These are phyloP conservation scores for Drosophila oshimai DNA, from an alignment of 1,140 invertebrate genomes.

Conservation along the genomic window DNA sequence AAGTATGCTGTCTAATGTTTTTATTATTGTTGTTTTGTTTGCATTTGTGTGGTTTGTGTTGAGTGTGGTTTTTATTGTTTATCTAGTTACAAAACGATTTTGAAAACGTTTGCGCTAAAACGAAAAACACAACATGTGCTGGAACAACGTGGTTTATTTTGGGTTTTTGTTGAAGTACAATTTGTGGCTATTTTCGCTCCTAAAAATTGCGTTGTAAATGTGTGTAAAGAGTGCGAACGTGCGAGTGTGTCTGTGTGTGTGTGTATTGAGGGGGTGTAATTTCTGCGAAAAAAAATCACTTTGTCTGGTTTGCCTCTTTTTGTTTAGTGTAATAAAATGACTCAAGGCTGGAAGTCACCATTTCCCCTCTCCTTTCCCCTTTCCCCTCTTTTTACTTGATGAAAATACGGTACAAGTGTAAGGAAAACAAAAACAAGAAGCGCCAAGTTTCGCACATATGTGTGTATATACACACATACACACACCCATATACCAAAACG, in stretches of 20 bases:
- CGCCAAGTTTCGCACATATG: conserved; percentile 42
- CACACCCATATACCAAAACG: not conserved
- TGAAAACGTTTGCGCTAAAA: not conserved
- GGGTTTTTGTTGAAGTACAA: not conserved
- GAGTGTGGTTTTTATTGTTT: not conserved
- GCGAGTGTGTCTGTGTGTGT: not conserved
- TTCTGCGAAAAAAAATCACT: conserved; percentile 11
- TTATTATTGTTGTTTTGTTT: not conserved
- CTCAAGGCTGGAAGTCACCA: conserved; percentile 20
- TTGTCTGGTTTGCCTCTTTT: not conserved
- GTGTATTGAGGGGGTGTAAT: not conserved
- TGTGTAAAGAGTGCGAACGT: not conserved
- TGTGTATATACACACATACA: conserved; percentile 2
- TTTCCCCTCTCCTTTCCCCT: not conserved
- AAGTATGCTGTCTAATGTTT: conserved; percentile 2
- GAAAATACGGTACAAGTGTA: conserved; percentile 32
- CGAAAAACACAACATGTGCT: conserved; percentile 15
- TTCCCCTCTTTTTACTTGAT: not conserved
- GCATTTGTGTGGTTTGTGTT: not conserved
- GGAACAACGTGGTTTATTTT: not conserved
- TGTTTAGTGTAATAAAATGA: conserved; percentile 7
- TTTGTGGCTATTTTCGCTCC: not conserved
- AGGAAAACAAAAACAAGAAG: conserved; percentile 45
- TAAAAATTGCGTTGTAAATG: conserved; percentile 26
- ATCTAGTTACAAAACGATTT: not conserved